These are phyloP conservation scores for Trogon melanurus DNA, from an alignment of 2,113 vertebrate genomes.

Conservation along the genomic window DNA sequence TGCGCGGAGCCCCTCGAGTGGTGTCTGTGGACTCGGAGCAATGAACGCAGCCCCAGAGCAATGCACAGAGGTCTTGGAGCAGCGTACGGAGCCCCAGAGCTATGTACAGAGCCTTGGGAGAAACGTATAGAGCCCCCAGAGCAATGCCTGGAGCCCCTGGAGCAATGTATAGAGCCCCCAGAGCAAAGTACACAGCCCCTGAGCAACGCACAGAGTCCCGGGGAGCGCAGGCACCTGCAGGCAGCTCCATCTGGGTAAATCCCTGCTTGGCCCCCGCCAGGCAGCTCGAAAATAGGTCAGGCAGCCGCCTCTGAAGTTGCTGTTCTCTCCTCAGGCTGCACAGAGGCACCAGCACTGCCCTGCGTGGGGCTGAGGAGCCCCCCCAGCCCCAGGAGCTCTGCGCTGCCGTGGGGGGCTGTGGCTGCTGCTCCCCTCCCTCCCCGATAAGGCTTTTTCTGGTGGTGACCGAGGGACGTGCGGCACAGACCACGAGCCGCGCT, in stretches of 20 bases:
- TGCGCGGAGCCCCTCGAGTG: background rate
- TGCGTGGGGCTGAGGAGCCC: background rate
- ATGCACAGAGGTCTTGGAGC: background rate
- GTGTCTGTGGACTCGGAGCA: too few relatives aligned
- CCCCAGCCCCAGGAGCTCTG: background rate
- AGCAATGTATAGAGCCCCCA: background rate
- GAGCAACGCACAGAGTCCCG: background rate
- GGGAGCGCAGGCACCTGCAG: background rate
- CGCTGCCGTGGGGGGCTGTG: background rate
- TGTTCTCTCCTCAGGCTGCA: background rate
- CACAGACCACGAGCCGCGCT: background rate
- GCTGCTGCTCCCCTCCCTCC: background rate
- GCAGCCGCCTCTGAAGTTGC: background rate
- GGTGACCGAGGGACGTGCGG: accelerated
- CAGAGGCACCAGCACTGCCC: background rate
- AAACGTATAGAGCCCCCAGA: too few relatives aligned
- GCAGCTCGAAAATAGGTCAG: constrained; percentile 4
- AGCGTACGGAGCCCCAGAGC: background rate
- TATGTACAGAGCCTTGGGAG: background rate
- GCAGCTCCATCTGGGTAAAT: background rate
- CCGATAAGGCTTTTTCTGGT: constrained; percentile 31
- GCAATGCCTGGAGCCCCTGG: background rate
- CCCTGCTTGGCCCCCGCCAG: background rate
- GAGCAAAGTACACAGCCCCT: background rate
- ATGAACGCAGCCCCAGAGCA: background rate